phyloP scores from a whole-genome alignment of 1,140 invertebrate genomes.

The Parasteatoda tepidariorum region DNA sequence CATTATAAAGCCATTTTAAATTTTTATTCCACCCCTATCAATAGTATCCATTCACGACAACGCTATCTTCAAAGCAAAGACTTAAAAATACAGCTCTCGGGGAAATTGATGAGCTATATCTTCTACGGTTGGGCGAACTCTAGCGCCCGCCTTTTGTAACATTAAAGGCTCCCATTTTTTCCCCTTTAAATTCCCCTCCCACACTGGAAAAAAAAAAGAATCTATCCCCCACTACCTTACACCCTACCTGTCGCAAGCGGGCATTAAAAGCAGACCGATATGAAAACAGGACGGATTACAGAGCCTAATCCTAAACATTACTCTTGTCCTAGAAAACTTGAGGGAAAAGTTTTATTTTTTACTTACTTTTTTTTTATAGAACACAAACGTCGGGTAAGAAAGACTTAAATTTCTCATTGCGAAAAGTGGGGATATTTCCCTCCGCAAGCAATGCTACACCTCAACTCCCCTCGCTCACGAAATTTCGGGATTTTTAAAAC shows the following conservation, averaged over 20 bases:
- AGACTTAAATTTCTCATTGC: slow-evolving; percentile 50
- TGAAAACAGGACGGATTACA: slow-evolving; percentile 50
- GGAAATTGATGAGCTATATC: slow-evolving; percentile 57
- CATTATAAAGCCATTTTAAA: too few species aligned
- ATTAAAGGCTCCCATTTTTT: slow-evolving; percentile 37
- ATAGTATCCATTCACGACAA: background rate
- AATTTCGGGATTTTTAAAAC: background rate
- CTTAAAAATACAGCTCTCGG: slow-evolving; percentile 43
- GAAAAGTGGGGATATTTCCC: slow-evolving; percentile 15
- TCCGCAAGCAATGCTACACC: background rate
- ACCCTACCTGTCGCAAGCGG: background rate
- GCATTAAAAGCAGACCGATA: slow-evolving; percentile 30
- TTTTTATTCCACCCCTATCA: background rate
- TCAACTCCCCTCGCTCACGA: background rate
- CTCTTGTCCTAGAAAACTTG: background rate
- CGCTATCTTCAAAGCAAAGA: slow-evolving; percentile 27
- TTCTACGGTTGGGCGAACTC: slow-evolving; percentile 28
- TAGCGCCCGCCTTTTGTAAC: slow-evolving; percentile 45
- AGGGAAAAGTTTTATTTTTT: background rate
- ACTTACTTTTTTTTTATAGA: slow-evolving; percentile 20
- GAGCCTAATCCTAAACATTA: slow-evolving; percentile 47
- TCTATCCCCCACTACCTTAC: background rate
- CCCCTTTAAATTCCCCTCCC: slow-evolving; percentile 5
- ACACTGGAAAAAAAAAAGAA: background rate
- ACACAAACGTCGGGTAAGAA: background rate